Evolutionary conservation across 1,140 invertebrate species (phyloP), one percentile per base, ranked within the genome.

Genomic region (Acromyrmex heyeri): DNA sequence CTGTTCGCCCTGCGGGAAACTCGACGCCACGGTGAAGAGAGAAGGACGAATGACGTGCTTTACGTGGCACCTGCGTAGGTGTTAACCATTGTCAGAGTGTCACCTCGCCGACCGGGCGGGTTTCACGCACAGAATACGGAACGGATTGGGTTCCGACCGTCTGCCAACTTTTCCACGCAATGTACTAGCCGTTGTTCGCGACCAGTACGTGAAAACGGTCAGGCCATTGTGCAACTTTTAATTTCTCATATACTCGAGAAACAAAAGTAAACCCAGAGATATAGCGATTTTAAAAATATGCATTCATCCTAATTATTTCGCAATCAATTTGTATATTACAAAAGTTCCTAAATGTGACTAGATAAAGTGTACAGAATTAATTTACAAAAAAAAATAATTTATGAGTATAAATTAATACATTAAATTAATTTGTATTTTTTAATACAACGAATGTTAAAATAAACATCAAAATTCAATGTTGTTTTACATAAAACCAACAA

Each of bases 71-170:
- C 34, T 90, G 90, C 91, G 91, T 91, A 90, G 91, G 91, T 90
- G 91, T 91, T 50, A 89, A 87, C 83, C 89, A 92, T 94, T 93
- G 91, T 92, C 88, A 87, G 38, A 87, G 88, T 90, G 90, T 91
- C 91, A 93, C 77, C 91, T 90, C 87, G 87, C 85, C 79, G 91
- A 89, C 91, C 91, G 93, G 93, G 88, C 93, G 90, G 90, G 92
- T 94, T 92, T 92, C 89, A 92, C 90, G 90, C 92, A 89, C 86
- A 70, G 88, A 87, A 89, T 90, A 91, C 85, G 89, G 87, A 93
- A 92, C 90, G 91, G 90, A 94, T 95, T 94, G 85, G 88, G 72
- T 95, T 94, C 44, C 61, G 34, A 93, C 92, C 79, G 69, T 76
- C 78, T 73, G 65, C 70, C 30, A 61, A 69, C 72, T 82, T 90